Conservation (phyloP, 2,888 invertebrate genomes). For the Lathronympha strigana region DNA sequence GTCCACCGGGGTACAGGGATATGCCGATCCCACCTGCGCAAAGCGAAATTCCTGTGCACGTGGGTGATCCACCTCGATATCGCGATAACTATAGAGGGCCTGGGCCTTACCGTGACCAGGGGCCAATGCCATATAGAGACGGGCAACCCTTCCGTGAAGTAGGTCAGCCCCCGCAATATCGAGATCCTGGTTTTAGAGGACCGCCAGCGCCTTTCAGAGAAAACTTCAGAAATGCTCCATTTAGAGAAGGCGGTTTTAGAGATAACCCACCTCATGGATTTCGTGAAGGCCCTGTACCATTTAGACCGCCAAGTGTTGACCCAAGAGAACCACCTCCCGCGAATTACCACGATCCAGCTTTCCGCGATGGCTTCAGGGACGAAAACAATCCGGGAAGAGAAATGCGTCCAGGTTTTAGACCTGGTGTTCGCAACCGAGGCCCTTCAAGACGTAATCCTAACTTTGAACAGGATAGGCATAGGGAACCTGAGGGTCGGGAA, state of each 20-base stretch:
- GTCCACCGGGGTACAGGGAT: conserved; percentile 64
- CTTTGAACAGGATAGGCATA: conserved; percentile 68
- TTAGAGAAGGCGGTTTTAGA: conserved; percentile 69
- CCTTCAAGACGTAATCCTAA: conserved; percentile 69
- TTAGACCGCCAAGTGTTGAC: conserved; percentile 71
- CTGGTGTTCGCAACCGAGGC: conserved; percentile 63
- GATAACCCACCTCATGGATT: conserved; percentile 69
- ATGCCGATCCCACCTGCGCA: conserved; percentile 60
- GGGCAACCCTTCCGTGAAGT: conserved; percentile 59
- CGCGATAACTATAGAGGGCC: conserved; percentile 73
- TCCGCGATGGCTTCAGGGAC: conserved; percentile 71
- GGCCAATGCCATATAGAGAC: conserved; percentile 60
- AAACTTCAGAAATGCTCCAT: conserved; percentile 67
- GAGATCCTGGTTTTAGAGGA: conserved; percentile 68
- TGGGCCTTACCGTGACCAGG: conserved; percentile 67
- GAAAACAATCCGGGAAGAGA: conserved; percentile 66
- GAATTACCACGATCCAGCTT: conserved; percentile 71
- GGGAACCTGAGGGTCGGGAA: conserved; percentile 75
- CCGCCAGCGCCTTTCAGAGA: conserved; percentile 69
- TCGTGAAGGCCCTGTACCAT: conserved; percentile 67
- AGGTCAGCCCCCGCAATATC: conserved; percentile 57
- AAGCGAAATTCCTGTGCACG: conserved; percentile 74
- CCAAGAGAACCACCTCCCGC: conserved; percentile 64
- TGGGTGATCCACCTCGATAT: conserved; percentile 68
- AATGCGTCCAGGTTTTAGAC: conserved; percentile 63